Evolutionary conservation across 2,113 vertebrate genomes (phyloP).

Genomic region (Polyodon spathula): DNA sequence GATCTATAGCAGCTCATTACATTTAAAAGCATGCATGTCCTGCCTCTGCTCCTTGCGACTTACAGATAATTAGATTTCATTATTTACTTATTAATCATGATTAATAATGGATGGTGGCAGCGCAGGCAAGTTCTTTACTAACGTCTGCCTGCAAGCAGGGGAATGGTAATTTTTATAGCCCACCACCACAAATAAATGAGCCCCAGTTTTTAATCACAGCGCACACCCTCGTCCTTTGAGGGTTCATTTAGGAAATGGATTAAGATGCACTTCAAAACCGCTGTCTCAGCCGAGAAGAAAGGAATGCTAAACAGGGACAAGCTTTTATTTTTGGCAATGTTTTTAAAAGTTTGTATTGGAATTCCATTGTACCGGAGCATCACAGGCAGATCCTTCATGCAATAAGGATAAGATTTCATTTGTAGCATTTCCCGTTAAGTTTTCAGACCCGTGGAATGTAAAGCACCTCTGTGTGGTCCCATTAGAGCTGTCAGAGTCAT

Average conservation of each 20-base stretch:
- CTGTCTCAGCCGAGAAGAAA: not conserved
- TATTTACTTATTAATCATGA: conserved; percentile 42
- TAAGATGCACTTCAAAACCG: no score
- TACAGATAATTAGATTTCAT: conserved; percentile 38
- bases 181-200: not conserved
- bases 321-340: no score
- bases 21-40: conserved; percentile 35
- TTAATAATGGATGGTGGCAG: conserved; percentile 33
- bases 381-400: no score
- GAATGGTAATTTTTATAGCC: conserved; percentile 1
- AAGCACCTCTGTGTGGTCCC: no score
- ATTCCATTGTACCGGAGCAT: no score
- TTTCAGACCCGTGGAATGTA: no score
- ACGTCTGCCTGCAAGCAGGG: conserved; percentile 22
- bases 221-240: not conserved
- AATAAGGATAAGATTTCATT: no score
- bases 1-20: conserved; percentile 44
- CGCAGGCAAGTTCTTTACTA: conserved; percentile 23
- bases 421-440: no score
- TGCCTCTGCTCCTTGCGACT: conserved; percentile 30
- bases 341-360: no score
- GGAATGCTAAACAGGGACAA: not conserved
- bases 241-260: not conserved
- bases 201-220: not conserved
- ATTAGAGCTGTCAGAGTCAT: no score